Percentiles rank a stretch among this genome's conserved stretches.
These are phyloP conservation scores for Chymomyza caudatula DNA, from an alignment of 2,888 invertebrate genomes.

Conservation along the genomic window DNA sequence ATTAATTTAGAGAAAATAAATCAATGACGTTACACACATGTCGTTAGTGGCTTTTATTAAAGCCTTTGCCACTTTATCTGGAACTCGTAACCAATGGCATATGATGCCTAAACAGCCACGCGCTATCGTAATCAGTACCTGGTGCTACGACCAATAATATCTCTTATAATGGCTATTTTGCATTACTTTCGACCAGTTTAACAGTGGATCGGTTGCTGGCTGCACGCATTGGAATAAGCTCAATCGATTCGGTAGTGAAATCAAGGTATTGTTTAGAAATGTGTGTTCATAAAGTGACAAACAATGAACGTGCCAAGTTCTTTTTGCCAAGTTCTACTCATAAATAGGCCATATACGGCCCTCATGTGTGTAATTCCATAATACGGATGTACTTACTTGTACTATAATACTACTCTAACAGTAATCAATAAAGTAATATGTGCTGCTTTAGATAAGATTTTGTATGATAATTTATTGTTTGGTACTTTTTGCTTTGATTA, in stretches of 20 bases:
- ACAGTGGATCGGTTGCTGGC: constrained; percentile 54
- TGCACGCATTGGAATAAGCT: constrained; percentile 20
- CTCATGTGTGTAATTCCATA: neutral
- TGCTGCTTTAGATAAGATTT: neutral
- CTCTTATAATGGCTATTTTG: constrained; percentile 51
- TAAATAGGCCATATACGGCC: neutral
- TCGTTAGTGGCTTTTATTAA: neutral
- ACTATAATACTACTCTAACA: neutral
- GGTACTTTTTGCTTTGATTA: neutral
- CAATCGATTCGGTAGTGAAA: neutral
- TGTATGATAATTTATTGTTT: neutral
- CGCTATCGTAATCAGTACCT: constrained; percentile 1
- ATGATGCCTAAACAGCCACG: neutral
- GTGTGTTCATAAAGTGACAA: neutral
- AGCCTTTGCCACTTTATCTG: constrained; percentile 16
- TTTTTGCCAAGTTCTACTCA: neutral
- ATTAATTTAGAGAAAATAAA: neutral
- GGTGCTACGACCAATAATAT: constrained; percentile 28
- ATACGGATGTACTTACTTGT: too few relatives aligned
- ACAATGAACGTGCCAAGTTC: neutral
- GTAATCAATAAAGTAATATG: neutral
- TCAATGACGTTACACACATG: neutral
- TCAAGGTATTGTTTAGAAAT: neutral
- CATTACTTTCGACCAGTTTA: constrained; percentile 52
- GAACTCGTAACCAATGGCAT: constrained; percentile 12